Evolutionary conservation across 2,113 vertebrate genomes (phyloP).

Genomic region (Podarcis muralis): DNA sequence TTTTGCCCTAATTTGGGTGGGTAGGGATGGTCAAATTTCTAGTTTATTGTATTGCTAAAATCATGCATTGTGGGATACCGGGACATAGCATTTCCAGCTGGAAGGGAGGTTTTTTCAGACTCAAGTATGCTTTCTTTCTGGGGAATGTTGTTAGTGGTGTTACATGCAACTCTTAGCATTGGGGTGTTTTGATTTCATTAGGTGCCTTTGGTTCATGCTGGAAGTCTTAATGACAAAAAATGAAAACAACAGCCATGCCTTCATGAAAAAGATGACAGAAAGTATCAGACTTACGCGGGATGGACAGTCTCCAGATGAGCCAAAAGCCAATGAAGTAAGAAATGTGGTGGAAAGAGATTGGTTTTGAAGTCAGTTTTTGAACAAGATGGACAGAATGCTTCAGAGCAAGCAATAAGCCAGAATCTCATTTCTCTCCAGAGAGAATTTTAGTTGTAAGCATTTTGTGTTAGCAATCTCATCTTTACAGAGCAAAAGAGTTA

Average conservation of each 20-base stretch:
- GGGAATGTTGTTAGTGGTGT: neutral
- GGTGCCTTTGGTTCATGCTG: conserved; percentile 99
- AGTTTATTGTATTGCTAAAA: neutral
- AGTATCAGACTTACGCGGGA: conserved; percentile 98
- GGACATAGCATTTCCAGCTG: neutral
- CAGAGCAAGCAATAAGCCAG: conserved; percentile 32
- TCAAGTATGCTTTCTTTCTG: neutral
- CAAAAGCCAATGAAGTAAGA: conserved; percentile 93
- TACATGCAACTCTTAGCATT: neutral
- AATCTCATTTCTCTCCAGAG: conserved; percentile 19
- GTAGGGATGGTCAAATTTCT: neutral
- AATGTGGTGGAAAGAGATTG: conserved; percentile 29
- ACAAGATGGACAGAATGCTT: conserved; percentile 42
- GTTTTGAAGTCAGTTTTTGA: conserved; percentile 38
- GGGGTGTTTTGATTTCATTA: conserved; percentile 58
- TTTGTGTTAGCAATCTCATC: neutral
- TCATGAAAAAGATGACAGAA: conserved; percentile 98
- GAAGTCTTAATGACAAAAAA: conserved; percentile 99
- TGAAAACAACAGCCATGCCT: conserved; percentile 98
- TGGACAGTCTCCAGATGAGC: conserved; percentile 94
- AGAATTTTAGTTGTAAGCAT: conserved; percentile 5
- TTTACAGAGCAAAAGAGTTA: conserved; percentile 18
- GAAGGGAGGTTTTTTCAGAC: neutral
- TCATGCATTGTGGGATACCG: neutral
- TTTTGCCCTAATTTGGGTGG: neutral